A percentile compares a stretch with the other conserved stretches of the same genome.
Conservation (phyloP, 2,113 vertebrate species). For the Gobius niger region DNA sequence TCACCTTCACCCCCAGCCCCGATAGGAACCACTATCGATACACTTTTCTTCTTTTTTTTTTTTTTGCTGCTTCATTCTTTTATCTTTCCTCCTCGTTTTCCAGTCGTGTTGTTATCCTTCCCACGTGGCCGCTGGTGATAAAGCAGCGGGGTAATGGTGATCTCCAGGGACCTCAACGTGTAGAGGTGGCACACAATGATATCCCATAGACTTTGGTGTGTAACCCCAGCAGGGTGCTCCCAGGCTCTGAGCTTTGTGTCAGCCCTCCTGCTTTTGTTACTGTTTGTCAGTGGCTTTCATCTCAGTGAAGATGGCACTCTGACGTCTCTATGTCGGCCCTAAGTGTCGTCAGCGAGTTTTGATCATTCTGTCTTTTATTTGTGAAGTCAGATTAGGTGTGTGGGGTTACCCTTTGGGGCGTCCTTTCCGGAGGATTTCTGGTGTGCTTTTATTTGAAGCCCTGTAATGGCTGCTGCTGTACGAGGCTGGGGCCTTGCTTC, state of each 20-base stretch:
- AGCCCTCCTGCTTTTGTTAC: constrained; percentile 6
- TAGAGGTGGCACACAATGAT: constrained; percentile 36
- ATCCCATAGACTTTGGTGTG: constrained; percentile 21
- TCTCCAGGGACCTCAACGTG: constrained; percentile 39
- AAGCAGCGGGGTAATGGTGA: constrained; percentile 49
- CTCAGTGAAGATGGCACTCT: constrained; percentile 7
- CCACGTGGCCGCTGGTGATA: constrained; percentile 51
- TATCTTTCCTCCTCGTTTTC: constrained; percentile 18
- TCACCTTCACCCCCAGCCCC: constrained; percentile 19
- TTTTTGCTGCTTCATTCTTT: constrained; percentile 30
- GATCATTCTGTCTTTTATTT: neutral
- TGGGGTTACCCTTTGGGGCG: neutral
- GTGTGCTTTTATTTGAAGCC: constrained; percentile 28
- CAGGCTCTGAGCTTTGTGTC: constrained; percentile 19
- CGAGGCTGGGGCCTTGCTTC: constrained; percentile 65
- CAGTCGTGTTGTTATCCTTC: constrained; percentile 36
- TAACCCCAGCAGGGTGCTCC: constrained; percentile 39
- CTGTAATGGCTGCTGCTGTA: constrained; percentile 72
- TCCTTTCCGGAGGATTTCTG: constrained; percentile 7
- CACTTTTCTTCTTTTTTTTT: neutral
- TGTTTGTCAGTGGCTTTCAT: constrained; percentile 11
- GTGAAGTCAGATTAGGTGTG: neutral
- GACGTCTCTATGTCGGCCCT: neutral
- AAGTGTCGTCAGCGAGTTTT: neutral
- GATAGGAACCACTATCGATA: constrained; percentile 36